phyloP scores from a whole-genome alignment of 1,140 invertebrate species.

The Dermatophagoides farinae region DNA sequence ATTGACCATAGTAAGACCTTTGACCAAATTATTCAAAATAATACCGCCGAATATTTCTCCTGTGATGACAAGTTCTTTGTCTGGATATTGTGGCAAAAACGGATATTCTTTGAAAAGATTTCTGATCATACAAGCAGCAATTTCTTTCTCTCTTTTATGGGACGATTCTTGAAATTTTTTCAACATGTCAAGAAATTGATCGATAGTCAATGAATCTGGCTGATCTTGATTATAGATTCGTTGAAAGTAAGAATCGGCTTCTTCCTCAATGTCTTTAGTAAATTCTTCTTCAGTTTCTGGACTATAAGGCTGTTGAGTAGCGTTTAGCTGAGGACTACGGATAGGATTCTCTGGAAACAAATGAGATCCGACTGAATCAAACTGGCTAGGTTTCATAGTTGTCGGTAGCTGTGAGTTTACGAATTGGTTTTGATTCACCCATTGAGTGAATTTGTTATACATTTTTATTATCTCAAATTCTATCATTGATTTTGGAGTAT shows the following conservation, averaged over 20 bases:
- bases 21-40: slow-evolving; percentile 84
- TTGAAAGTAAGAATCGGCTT: slow-evolving; percentile 93
- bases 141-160: slow-evolving; percentile 62
- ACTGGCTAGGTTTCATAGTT: neutral
- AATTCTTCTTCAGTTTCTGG: slow-evolving; percentile 51
- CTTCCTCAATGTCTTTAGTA: slow-evolving; percentile 88
- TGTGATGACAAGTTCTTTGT: slow-evolving; percentile 89
- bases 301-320: neutral
- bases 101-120: slow-evolving; percentile 96
- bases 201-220: slow-evolving; percentile 69
- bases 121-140: slow-evolving; percentile 90
- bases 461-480: slow-evolving; percentile 7
- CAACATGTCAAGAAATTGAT: slow-evolving; percentile 78
- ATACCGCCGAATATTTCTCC: slow-evolving; percentile 95
- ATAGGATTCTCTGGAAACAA: neutral
- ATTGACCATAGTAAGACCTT: slow-evolving; percentile 66
- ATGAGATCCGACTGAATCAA: neutral
- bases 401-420: neutral
- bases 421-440: neutral
- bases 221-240: slow-evolving; percentile 92
- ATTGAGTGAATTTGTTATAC: neutral
- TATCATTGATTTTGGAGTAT: neutral
- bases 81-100: slow-evolving; percentile 96
- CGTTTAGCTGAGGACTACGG: neutral
- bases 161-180: slow-evolving; percentile 68